Evolutionary conservation across 2,888 invertebrate genomes (phyloP).

Genomic region (Cheilosia scutellata): DNA sequence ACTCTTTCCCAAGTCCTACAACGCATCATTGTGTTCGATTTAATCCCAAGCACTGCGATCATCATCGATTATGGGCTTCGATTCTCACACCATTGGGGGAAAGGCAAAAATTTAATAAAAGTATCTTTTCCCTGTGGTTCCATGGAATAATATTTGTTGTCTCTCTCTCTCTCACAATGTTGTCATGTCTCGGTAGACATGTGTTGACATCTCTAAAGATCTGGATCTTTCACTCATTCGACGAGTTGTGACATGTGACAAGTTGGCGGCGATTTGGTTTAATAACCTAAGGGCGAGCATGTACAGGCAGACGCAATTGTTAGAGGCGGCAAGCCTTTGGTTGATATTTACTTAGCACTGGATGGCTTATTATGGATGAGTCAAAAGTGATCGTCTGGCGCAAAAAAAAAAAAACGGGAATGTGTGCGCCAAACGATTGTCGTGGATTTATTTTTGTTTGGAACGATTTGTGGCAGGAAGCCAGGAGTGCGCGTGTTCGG

Average conservation of each 20-base stretch:
- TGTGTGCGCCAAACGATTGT: conserved; percentile 53
- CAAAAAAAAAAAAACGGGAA: conserved; percentile 28
- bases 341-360: not conserved
- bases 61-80: conserved; percentile 52
- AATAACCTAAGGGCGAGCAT: conserved; percentile 68
- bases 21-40: conserved; percentile 26
- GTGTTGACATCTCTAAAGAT: conserved; percentile 74
- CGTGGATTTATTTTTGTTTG: conserved; percentile 6
- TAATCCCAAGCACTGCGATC: conserved; percentile 44
- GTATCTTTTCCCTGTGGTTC: conserved; percentile 6
- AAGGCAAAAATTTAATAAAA: not conserved
- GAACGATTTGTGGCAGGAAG: conserved; percentile 19
- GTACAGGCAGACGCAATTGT: conserved; percentile 22
- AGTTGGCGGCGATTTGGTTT: conserved; percentile 76
- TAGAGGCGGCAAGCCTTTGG: conserved; percentile 63
- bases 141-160: conserved; percentile 22
- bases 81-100: conserved; percentile 53
- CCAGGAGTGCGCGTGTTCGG: conserved; percentile 5
- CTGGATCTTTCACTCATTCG: conserved; percentile 74
- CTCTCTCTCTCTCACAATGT: conserved; percentile 38
- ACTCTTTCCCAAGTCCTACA: conserved; percentile 31
- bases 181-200: conserved; percentile 66
- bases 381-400: conserved; percentile 33
- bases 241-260: conserved; percentile 73
- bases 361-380: conserved; percentile 52